Evolutionary conservation across 64 coral and sea anemone species (phyloP).

Genomic region (Anthopleura sola): DNA sequence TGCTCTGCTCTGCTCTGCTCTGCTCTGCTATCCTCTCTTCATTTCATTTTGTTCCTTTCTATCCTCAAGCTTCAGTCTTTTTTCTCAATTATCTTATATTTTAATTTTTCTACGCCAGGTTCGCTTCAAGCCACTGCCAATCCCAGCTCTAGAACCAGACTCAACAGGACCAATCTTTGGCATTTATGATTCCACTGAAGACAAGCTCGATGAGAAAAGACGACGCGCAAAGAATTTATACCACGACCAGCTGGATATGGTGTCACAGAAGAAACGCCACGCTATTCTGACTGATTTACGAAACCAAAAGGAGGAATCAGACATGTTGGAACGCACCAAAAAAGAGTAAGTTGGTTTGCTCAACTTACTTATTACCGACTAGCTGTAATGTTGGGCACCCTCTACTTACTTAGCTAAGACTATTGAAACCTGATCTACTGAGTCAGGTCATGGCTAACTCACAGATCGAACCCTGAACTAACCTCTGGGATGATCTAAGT

Average conservation of each 20-base stretch:
- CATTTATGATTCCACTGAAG: slow-evolving; percentile 73
- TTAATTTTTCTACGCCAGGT: slow-evolving; percentile 32
- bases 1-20: too few relatives aligned
- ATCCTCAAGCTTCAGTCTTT: too few relatives aligned
- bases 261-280: slow-evolving; percentile 85
- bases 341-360: slow-evolving; percentile 69
- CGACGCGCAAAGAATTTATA: slow-evolving; percentile 75
- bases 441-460: too few relatives aligned
- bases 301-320: slow-evolving; percentile 86
- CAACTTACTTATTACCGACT: too few relatives aligned
- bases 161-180: slow-evolving; percentile 90
- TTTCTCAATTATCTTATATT: neutral
- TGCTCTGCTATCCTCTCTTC: neutral
- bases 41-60: too few relatives aligned
- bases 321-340: slow-evolving; percentile 91
- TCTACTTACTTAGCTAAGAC: too few relatives aligned
- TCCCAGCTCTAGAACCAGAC: slow-evolving; percentile 91
- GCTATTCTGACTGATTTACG: slow-evolving; percentile 85
- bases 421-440: too few relatives aligned
- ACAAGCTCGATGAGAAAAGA: slow-evolving; percentile 78
- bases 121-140: slow-evolving; percentile 86
- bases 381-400: too few relatives aligned
- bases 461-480: too few relatives aligned
- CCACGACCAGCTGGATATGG: slow-evolving; percentile 95
- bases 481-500: too few relatives aligned